Evolutionary conservation across 1,140 invertebrate species (phyloP), one percentile per base, ranked within the genome.

Genomic region (Calephelis virginiensis): DNA sequence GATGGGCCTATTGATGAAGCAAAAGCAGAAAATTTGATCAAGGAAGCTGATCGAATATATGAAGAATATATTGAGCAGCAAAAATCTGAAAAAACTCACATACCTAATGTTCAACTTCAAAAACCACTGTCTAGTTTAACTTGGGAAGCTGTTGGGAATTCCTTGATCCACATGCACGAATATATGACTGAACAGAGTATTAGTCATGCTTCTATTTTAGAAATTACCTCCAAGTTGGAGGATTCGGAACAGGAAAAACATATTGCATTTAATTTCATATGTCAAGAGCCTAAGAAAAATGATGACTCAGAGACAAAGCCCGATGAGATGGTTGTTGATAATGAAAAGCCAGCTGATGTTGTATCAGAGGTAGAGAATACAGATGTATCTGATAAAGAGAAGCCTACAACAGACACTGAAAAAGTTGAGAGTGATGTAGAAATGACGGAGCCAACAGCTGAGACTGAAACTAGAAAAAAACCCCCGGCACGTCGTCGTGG

Each of bases 71-170:
- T 92, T 62, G 92, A 94, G 72, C 78, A 93, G 69, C 78, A 92
- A 66, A 93, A 91, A 61, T 93, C 92, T 69, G 83, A 90, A 37
- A 89, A 92, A 60, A 92, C 89, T 17, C 82, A 92, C 6, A 75
- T 94, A n/a, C 91, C 93, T 17, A 81, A 93, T 68, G 87, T 96
- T 49, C 90, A 91, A 61, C 82, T 96, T 68, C 92, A 92, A 48
- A 93, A 93, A 77, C 92, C 94, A 28, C 87, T 95, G 62, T 85
- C 85, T 56, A 91, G 91, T n/a, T 92, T 91, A 67, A 92, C 92
- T 37, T 97, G 95, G 95, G 77, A 93, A 47, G 90, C 93, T 70
- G 83, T 96, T 28, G 95, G 95, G 46, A 93, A 94, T 72, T 94
- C 93, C 76, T 76, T 96, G 45, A 85, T 94, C 2, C 92, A 93